Percentiles rank a stretch among this genome's conserved stretches.
These are phyloP conservation scores for Hyposoter didymator DNA, from an alignment of 2,888 invertebrate genomes.

Conservation along the genomic window DNA sequence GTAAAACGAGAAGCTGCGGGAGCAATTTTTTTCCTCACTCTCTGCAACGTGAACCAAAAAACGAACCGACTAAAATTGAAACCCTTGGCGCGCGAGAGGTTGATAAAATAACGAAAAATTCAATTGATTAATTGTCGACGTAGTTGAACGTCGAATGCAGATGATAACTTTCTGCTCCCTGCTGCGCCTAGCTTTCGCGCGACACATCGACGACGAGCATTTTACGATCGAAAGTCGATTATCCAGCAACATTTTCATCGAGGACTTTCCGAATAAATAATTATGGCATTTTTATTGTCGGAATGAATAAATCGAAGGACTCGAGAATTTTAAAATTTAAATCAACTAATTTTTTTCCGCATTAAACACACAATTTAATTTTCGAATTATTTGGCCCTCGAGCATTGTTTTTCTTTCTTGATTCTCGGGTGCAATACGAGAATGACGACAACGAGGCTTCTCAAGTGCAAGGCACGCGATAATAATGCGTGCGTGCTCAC, in stretches of 20 bases:
- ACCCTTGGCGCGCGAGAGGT: neutral
- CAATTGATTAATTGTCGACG: constrained; percentile 35
- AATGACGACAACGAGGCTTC: constrained; percentile 44
- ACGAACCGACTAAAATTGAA: neutral
- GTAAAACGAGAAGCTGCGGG: neutral
- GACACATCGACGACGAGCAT: neutral
- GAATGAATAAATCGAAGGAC: too few relatives aligned
- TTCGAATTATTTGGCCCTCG: neutral
- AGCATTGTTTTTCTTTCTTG: neutral
- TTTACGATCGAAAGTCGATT: constrained; percentile 3
- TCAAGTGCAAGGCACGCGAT: constrained; percentile 58
- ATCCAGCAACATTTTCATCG: neutral
- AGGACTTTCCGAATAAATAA: neutral
- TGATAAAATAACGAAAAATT: constrained; percentile 21
- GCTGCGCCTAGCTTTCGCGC: too few relatives aligned
- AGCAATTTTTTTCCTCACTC: constrained; percentile 4
- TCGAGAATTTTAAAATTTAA: too few relatives aligned
- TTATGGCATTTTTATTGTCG: neutral
- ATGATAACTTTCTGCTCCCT: constrained; percentile 13
- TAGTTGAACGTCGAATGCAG: constrained; percentile 35
- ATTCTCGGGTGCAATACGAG: neutral
- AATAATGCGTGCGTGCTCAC: constrained; percentile 66
- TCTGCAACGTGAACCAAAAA: neutral
- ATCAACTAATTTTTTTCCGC: too few relatives aligned
- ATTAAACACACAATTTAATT: neutral